Evolutionary conservation across 2,113 vertebrate species (phyloP).

Genomic region (Archocentrus centrarchus): DNA sequence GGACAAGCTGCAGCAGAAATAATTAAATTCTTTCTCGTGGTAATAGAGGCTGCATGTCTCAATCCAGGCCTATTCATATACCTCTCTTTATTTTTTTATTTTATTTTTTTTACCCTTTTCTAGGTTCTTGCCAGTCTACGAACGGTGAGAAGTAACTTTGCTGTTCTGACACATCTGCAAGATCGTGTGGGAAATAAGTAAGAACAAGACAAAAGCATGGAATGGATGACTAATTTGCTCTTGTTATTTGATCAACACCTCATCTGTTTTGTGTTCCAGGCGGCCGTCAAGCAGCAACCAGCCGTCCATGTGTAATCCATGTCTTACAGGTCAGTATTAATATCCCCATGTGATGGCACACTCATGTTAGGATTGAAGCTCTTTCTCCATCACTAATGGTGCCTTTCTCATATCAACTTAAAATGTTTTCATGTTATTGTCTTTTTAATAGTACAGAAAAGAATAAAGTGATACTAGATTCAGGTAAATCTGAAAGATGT

Average conservation of each 20-base stretch:
- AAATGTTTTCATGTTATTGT: not conserved
- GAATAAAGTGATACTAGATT: not conserved
- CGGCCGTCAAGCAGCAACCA: constrained; percentile 76
- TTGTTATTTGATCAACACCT: constrained; percentile 1
- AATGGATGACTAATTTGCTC: not conserved
- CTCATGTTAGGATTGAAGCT: not conserved
- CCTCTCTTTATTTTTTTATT: not conserved
- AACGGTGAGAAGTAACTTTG: constrained; percentile 89
- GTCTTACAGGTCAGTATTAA: constrained; percentile 82
- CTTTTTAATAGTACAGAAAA: not conserved
- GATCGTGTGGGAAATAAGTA: constrained; percentile 75
- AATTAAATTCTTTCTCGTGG: no score
- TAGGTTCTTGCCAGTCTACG: constrained; percentile 93
- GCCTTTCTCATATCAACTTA: not conserved
- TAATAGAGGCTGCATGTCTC: not conserved
- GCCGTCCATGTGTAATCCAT: constrained; percentile 77
- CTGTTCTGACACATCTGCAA: constrained; percentile 84
- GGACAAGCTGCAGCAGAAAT: no score
- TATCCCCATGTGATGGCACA: not conserved
- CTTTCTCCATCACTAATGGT: not conserved
- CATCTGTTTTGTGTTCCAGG: constrained; percentile 66
- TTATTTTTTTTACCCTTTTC: not conserved
- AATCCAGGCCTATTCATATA: not conserved
- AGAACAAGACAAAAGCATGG: constrained; percentile 11
- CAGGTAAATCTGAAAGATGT: not conserved